Base-by-base conservation (phyloP, 2,888 invertebrate species). In the Fissipunctia ypsillon region DNA sequence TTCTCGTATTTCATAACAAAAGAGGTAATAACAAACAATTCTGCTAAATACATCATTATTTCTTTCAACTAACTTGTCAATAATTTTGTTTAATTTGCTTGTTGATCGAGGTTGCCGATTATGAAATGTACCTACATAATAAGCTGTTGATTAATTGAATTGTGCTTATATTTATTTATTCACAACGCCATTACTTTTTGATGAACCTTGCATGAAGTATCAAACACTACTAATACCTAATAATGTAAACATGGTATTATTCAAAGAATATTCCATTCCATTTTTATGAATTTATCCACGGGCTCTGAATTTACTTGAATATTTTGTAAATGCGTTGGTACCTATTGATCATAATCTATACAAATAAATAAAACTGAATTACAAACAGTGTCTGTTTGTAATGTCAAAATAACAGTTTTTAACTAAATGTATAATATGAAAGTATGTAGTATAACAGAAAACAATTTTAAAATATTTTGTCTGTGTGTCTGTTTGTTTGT, bases 51-150 rank as follows among this genome's bases (percentile, higher is more conserved):
- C n/a, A 54, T 41, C 3, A 57, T 60, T 43, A 14, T 43, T 35
- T 45, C n/a, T 52, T 52, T 52, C 45, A 59, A 59, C 57, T 38
- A 43, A 69, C 19, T 57, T 43, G 28, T 5, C 28, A 28, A 54
- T 1, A 10, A 38, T 60, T 41, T 59, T 75, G 65, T 38, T 31
- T 56, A 63, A 70, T 63, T 57, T 52, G 54, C 74, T 45, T 48
- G 72, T 25, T 25, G 38, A 59, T 75, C 10, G 45, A 48, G 75
- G 73, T 76, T 28, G 25, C 52, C 54, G 79, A 79, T 54, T 48
- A 31, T 54, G 75, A 35, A 76, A 74, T 41, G 16, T n/a, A 28
- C 25, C 4, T 48, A 28, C 25, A 2, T 48, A 12, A 22, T 75
- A 50, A 59, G 38, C 69, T 45, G 43, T 16, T 78, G 50, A 71